Evolutionary conservation across 2,888 invertebrate genomes (phyloP).

Genomic region (Petrolisthes manimaculis): DNA sequence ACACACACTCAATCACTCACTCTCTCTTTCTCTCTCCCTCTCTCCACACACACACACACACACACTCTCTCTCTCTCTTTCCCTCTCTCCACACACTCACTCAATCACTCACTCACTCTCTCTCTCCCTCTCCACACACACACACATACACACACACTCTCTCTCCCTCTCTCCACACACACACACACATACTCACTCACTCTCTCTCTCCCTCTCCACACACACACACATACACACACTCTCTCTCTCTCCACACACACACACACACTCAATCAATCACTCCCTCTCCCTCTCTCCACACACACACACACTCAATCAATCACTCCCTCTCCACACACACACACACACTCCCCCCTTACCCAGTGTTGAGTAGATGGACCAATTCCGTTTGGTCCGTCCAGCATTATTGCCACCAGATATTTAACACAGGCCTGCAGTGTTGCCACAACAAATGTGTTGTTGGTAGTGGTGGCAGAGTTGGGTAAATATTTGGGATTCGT

Average conservation of each 20-base stretch:
- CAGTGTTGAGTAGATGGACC: constrained; percentile 47
- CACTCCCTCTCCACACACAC: background rate
- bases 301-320: background rate
- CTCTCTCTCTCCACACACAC: background rate
- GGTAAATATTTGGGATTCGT: constrained; percentile 37
- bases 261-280: background rate
- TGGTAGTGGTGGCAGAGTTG: constrained; percentile 27
- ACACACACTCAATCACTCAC: too few species aligned
- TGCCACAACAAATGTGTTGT: constrained; percentile 70
- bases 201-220: too few species aligned
- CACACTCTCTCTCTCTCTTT: too few species aligned
- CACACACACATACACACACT: background rate
- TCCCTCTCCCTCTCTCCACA: background rate
- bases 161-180: too few species aligned
- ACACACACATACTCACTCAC: too few species aligned
- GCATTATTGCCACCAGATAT: constrained; percentile 78
- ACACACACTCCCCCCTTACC: constrained; percentile 25
- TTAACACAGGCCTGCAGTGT: constrained; percentile 81
- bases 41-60: too few species aligned
- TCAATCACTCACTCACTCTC: too few species aligned
- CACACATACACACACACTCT: too few species aligned
- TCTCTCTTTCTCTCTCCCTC: too few species aligned
- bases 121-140: too few species aligned
- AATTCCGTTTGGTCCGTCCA: constrained; percentile 59
- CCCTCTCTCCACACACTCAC: too few species aligned